These are phyloP conservation scores for Trachymyrmex cornetzi DNA, from an alignment of 1,140 invertebrate species.

Conservation along the genomic window DNA sequence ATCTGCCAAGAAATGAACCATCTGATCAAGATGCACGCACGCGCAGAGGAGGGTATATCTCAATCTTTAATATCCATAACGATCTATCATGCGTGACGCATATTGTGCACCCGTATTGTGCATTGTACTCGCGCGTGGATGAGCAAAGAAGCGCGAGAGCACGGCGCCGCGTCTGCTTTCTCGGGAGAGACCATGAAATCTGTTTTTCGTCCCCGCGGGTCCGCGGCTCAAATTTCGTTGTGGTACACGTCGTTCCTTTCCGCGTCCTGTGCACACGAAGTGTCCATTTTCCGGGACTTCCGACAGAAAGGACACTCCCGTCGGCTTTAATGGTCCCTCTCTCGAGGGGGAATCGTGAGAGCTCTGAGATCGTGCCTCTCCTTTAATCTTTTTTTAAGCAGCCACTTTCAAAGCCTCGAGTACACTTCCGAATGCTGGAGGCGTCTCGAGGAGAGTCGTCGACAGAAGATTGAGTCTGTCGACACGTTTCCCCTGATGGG, in stretches of 20 bases:
- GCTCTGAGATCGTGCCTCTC: constrained; percentile 48
- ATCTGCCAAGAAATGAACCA: constrained; percentile 7
- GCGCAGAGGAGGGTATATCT: constrained; percentile 26
- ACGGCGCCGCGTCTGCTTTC: background rate
- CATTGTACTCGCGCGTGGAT: constrained; percentile 50
- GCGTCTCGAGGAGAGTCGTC: constrained; percentile 41
- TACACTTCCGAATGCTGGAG: constrained; percentile 44
- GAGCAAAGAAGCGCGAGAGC: constrained; percentile 34
- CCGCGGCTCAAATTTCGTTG: constrained; percentile 73
- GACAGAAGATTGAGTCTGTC: constrained; percentile 32
- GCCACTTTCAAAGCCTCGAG: constrained; percentile 41
- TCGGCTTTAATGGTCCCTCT: constrained; percentile 72
- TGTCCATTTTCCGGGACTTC: constrained; percentile 76
- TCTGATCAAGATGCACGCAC: background rate
- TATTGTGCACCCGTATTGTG: constrained; percentile 53
- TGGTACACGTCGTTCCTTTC: constrained; percentile 55
- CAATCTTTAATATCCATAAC: constrained; percentile 64
- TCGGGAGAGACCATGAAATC: constrained; percentile 70
- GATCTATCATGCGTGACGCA: constrained; percentile 56
- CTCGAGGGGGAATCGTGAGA: constrained; percentile 49
- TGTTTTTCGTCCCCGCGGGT: constrained; percentile 75
- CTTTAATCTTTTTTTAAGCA: constrained; percentile 56
- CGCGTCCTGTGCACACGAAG: constrained; percentile 65
- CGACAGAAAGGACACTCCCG: constrained; percentile 76
- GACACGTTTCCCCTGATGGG: constrained; percentile 34